Base-by-base conservation (phyloP, 1,140 invertebrate genomes). In the Hormaphis cornu region DNA sequence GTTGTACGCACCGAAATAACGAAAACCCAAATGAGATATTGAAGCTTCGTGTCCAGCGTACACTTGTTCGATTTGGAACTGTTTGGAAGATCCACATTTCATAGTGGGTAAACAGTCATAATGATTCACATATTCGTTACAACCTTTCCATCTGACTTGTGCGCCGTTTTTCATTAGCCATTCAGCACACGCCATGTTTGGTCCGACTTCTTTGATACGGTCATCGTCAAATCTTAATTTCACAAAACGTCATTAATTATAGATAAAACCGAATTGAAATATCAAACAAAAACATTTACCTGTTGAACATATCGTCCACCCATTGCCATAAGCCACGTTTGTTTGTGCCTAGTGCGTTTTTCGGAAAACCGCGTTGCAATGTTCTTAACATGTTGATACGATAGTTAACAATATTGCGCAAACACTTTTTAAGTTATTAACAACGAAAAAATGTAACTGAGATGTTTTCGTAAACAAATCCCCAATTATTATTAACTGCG, bases 141-240 rank as follows among this genome's bases (percentile, higher is more conserved):
- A 75, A 58, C 80, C 80, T 73, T 80, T 81, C 85, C 86, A 92
- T 74, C 83, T 85, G 1, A 93, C 82, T 70, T 80, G 79, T 20
- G 88, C 91, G 12, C 91, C 91, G 80, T 91, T 91, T 75, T 85
- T 79, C 48, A 93, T 76, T 12, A 95, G 80, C 93, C 93, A 95
- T 80, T 95, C 92, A 4, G 92, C 90, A 81, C 91, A 93, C n/a
- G 88, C 87, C 75, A 86, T 76, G 77, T 95, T 91, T 4, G 91
- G 83, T 1, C 93, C 93, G 70, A 92, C 81, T 73, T 82, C 77
- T 77, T 87, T 83, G 33, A 91, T 82, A 73, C 90, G 79, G 7
- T 83, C 79, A 28, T 79, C 72, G 1, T 71, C 72, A 16, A 74
- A 70, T 42, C 74, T 74, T 58, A 9, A 37, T 48, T 61, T 48